Percentiles rank a stretch among this genome's conserved stretches.
Evolutionary conservation across 2,113 vertebrate genomes (phyloP).

Genomic region (Morone chrysops): DNA sequence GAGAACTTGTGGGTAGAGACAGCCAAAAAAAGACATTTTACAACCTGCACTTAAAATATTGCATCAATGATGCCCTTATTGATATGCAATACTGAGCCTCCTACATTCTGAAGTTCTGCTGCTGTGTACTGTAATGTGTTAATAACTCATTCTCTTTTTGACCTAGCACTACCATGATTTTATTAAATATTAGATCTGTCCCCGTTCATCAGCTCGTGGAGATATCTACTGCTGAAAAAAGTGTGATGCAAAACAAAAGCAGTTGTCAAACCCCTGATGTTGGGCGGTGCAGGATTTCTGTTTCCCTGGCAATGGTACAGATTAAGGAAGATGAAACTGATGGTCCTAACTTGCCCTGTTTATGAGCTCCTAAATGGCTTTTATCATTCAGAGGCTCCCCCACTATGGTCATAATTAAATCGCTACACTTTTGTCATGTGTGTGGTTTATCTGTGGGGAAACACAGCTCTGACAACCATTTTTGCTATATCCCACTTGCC

Average conservation of each 20-base stretch:
- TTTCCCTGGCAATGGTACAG: conserved; percentile 28
- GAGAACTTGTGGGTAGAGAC: conserved; percentile 23
- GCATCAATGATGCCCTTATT: conserved; percentile 53
- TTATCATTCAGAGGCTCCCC: conserved; percentile 46
- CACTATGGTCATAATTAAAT: conserved; percentile 64
- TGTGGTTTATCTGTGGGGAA: conserved; percentile 53
- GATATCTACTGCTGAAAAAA: background rate
- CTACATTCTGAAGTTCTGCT: background rate
- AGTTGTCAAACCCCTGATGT: background rate
- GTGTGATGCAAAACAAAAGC: conserved; percentile 6
- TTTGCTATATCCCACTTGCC: conserved; percentile 25
- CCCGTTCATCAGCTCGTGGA: background rate
- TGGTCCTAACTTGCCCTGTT: conserved; percentile 37
- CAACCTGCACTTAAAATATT: conserved; percentile 58
- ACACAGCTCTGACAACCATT: conserved; percentile 46
- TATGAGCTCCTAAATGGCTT: conserved; percentile 47
- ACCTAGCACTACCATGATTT: background rate
- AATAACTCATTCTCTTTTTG: conserved; percentile 1
- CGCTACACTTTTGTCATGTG: conserved; percentile 47
- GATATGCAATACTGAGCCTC: conserved; percentile 45
- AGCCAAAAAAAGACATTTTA: conserved; percentile 47
- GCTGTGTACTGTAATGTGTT: background rate
- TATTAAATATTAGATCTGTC: background rate
- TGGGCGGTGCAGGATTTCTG: conserved; percentile 12
- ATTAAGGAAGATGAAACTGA: conserved; percentile 29